These are phyloP conservation scores for Caenorhabditis sp. DNA, from an alignment of 2,888 invertebrate species.

Conservation along the genomic window DNA sequence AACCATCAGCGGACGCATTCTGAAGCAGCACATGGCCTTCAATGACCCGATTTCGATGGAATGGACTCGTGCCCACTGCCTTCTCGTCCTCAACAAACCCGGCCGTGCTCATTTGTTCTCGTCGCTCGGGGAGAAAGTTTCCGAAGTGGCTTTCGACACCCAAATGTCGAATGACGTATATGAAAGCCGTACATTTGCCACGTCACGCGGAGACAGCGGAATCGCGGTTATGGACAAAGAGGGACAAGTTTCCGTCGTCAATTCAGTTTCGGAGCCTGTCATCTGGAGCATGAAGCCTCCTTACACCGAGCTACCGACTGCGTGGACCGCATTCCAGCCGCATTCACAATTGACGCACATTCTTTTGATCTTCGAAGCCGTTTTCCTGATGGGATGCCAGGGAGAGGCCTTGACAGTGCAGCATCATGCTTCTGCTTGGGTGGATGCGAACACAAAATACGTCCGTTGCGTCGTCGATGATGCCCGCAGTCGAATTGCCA, in stretches of 20 bases:
- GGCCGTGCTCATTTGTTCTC: constrained; percentile 58
- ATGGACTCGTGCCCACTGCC: constrained; percentile 67
- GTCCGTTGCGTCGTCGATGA: constrained; percentile 48
- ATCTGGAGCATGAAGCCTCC: constrained; percentile 65
- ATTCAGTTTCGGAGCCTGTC: constrained; percentile 65
- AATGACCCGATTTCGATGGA: constrained; percentile 57
- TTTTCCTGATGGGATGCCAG: constrained; percentile 63
- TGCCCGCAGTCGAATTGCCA: constrained; percentile 47
- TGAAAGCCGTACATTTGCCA: constrained; percentile 44
- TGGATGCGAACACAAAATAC: constrained; percentile 36
- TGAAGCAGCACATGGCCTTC: constrained; percentile 51
- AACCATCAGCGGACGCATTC: constrained; percentile 54
- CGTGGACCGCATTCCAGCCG: constrained; percentile 64
- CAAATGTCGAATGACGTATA: constrained; percentile 49
- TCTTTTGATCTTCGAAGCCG: constrained; percentile 52
- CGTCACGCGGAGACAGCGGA: constrained; percentile 61
- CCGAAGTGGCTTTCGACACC: constrained; percentile 44
- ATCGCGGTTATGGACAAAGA: constrained; percentile 67
- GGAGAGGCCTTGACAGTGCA: constrained; percentile 59
- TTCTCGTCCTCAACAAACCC: constrained; percentile 47
- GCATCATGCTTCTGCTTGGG: constrained; percentile 46
- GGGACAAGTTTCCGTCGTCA: constrained; percentile 61
- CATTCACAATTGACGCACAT: constrained; percentile 60
- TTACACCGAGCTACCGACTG: constrained; percentile 50
- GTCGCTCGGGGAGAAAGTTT: constrained; percentile 55